Conservation (phyloP, 2,797 vertebrate species). For the Bryconaethiops microstoma region DNA sequence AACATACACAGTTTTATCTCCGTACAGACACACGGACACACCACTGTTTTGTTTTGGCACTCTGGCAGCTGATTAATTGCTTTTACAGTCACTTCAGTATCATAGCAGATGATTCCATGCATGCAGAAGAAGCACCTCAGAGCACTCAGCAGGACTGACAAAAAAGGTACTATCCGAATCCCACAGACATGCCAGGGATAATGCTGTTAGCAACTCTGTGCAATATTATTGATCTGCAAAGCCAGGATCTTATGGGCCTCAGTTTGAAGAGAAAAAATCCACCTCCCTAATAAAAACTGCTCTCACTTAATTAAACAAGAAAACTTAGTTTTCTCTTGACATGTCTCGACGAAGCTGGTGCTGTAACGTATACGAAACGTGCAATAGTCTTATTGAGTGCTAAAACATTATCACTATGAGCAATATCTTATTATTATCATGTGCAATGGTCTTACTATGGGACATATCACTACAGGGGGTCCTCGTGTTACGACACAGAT, state of each 20-base stretch:
- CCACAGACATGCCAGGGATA: neutral
- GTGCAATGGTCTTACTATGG: too few relatives aligned
- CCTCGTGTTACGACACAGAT: too few relatives aligned
- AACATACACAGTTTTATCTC: neutral
- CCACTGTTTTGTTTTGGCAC: conserved; percentile 28
- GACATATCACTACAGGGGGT: too few relatives aligned
- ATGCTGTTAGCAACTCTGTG: neutral
- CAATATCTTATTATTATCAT: too few relatives aligned
- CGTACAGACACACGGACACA: neutral
- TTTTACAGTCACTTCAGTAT: conserved; percentile 43
- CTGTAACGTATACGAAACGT: too few relatives aligned
- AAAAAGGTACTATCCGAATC: too few relatives aligned
- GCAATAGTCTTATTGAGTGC: too few relatives aligned
- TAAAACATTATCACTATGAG: too few relatives aligned
- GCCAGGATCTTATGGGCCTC: neutral
- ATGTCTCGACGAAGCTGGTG: too few relatives aligned
- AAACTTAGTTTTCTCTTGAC: too few relatives aligned
- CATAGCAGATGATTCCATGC: conserved; percentile 39
- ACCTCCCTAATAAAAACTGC: neutral
- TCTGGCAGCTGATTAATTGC: conserved; percentile 52
- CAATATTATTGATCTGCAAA: neutral
- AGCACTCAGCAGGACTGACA: neutral
- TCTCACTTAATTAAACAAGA: too few relatives aligned
- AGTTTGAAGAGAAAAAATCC: too few relatives aligned
- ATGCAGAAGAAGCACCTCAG: conserved; percentile 37